Evolutionary conservation across 1,140 invertebrate species (phyloP), one percentile per base, ranked within the genome.

Genomic region (Trichogramma pretiosum): DNA sequence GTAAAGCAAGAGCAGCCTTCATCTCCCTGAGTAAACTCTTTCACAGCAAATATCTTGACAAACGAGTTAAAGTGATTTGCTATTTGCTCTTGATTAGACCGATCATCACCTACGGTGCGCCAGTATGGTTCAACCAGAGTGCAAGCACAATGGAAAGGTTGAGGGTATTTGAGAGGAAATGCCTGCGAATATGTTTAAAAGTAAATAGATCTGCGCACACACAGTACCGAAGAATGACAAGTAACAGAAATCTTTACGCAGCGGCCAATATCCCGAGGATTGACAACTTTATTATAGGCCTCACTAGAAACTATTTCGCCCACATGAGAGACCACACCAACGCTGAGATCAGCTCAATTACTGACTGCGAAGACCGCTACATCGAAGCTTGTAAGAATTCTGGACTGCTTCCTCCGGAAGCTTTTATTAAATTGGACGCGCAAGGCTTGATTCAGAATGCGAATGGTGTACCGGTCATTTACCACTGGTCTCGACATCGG

Each of bases 231-330:
- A 50, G 38, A 33, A 48, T 36, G 10, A 49, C 40, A 22, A 21
- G 40, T n/a, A 55, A 55, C 22, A 32, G 40, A 49, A 24, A 35
- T 37, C 32, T 49, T 18, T 55, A 55, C 16, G 28, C 53, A 4
- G 17, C 7, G n/a, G 46, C 55, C 19, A 47, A 52, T 1, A 52
- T 56, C n/a, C 49, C 43, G 0, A 35, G 52, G 36, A 50, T 54
- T 5, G 55, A 54, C 19, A 41, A 40, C 18, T 54, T 54, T 28
- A 44, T 46, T 1, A 23, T 56, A 0, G 52, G 40, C 46, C 8
- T 49, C 16, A 49, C 10, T 2, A 24, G 55, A 38, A 17, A 54
- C 7, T 49, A 56, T 18, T 48, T 51, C 2, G 26, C 35, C 8
- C 17, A 16, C 3, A 11, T 11, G 35, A 32, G 24, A 24, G 34